Evolutionary conservation across 1,140 invertebrate species (phyloP).

Genomic region (Neodiprion virginianus): DNA sequence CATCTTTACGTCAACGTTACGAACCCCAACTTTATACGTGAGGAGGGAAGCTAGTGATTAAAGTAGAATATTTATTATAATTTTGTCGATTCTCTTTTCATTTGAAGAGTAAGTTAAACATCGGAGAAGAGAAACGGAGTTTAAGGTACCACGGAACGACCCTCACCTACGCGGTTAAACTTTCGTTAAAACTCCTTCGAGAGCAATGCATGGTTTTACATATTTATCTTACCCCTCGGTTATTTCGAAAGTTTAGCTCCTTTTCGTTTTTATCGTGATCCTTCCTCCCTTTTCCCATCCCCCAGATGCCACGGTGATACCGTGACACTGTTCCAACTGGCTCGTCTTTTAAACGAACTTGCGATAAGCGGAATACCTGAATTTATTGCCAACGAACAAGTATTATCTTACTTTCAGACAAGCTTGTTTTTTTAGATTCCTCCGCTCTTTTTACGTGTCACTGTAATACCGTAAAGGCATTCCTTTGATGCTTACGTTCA

Average conservation of each 20-base stretch:
- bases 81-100: neutral
- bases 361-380: neutral
- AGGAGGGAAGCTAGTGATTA: too few species aligned
- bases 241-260: neutral
- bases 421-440: neutral
- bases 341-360: neutral
- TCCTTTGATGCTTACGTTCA: too few species aligned
- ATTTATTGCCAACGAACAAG: neutral
- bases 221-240: constrained; percentile 7
- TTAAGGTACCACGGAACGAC: neutral
- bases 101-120: neutral
- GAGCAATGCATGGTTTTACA: constrained; percentile 4
- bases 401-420: neutral
- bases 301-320: neutral
- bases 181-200: neutral
- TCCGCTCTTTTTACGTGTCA: too few species aligned
- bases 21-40: too few species aligned
- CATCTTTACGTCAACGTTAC: too few species aligned
- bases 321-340: neutral
- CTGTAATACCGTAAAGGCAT: too few species aligned
- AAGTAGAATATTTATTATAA: neutral
- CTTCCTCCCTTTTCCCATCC: too few species aligned
- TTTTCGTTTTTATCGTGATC: neutral
- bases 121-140: neutral
- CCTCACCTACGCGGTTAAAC: constrained; percentile 2